Conservation (phyloP, 2,888 invertebrate genomes). For the Eupithecia inturbata region DNA sequence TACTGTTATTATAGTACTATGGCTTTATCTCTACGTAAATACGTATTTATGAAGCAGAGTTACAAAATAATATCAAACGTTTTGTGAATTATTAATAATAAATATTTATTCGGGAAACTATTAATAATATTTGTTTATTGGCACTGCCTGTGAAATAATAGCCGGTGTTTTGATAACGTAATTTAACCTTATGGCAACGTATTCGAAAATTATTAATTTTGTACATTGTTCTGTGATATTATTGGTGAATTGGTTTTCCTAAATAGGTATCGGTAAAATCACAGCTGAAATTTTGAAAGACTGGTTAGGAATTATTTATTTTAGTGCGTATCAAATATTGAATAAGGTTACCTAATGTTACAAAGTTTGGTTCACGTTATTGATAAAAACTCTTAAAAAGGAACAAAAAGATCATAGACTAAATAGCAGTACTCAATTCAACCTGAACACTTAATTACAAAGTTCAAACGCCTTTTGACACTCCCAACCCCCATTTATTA, state of each 20-base stretch:
- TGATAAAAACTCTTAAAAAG: too few species aligned
- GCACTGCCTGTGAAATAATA: slow-evolving; percentile 19
- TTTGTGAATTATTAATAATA: slow-evolving; percentile 29
- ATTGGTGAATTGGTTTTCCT: background rate
- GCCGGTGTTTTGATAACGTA: slow-evolving; percentile 19
- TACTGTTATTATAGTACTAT: background rate
- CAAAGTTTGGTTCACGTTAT: too few species aligned
- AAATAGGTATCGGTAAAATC: background rate
- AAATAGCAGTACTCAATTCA: background rate
- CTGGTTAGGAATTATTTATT: background rate
- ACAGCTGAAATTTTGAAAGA: background rate
- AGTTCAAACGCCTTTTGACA: slow-evolving; percentile 18
- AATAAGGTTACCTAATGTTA: too few species aligned
- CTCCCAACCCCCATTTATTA: slow-evolving; percentile 20
- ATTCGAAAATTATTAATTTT: background rate
- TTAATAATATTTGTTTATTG: slow-evolving; percentile 26
- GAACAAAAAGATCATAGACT: background rate
- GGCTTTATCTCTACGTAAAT: background rate
- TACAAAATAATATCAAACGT: slow-evolving; percentile 37
- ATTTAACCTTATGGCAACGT: background rate
- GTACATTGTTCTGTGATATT: background rate
- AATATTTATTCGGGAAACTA: slow-evolving; percentile 32
- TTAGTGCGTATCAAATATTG: background rate
- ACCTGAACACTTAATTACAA: slow-evolving; percentile 5
- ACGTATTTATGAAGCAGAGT: slow-evolving; percentile 29